Percentiles rank a stretch among this genome's conserved stretches.
phyloP scores from a whole-genome alignment of 1,140 invertebrate species.

The Bombus difficillimus region DNA sequence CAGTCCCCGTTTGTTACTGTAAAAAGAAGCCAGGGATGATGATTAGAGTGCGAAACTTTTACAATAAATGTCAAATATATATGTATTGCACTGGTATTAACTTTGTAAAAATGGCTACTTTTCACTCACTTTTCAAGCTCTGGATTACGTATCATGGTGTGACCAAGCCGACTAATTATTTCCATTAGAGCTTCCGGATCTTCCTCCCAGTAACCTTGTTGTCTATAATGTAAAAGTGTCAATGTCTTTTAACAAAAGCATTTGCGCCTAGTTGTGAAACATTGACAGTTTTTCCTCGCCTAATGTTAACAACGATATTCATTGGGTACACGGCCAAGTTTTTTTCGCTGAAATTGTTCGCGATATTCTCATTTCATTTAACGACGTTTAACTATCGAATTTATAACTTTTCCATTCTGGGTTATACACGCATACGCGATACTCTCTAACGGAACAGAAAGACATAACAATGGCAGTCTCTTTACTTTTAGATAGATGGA shows the following conservation, averaged over 20 bases:
- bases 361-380: neutral
- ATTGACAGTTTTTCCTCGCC: neutral
- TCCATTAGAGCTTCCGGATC: slow-evolving; percentile 84
- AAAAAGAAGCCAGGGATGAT: neutral
- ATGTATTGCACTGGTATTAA: too few relatives aligned
- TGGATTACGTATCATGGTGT: slow-evolving; percentile 80
- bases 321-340: too few relatives aligned
- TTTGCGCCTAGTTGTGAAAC: neutral
- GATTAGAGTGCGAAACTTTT: neutral
- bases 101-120: neutral
- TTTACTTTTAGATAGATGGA: slow-evolving; percentile 46
- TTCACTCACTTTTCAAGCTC: slow-evolving; percentile 84
- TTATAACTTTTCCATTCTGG: slow-evolving; percentile 8
- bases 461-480: slow-evolving; percentile 18
- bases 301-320: neutral
- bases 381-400: slow-evolving; percentile 1
- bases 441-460: neutral
- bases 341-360: neutral
- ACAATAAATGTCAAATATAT: neutral
- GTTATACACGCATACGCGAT: neutral
- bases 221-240: slow-evolving; percentile 18
- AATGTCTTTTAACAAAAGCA: neutral
- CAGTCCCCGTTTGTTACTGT: slow-evolving; percentile 90
- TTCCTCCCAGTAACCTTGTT: slow-evolving; percentile 73
- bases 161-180: slow-evolving; percentile 62